phyloP scores from a whole-genome alignment of 2,888 invertebrate species.

The Trisateles emortualis region DNA sequence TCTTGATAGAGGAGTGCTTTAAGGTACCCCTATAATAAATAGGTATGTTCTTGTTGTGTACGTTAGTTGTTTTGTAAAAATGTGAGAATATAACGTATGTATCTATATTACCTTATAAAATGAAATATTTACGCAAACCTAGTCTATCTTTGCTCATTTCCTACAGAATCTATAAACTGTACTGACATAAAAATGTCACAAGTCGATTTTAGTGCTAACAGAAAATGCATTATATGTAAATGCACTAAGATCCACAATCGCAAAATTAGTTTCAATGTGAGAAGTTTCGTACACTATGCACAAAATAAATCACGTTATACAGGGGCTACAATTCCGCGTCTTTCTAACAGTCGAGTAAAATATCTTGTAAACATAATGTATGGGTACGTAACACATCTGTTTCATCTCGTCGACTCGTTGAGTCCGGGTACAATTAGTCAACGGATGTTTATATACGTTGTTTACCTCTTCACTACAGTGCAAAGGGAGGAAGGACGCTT shows the following conservation, averaged over 20 bases:
- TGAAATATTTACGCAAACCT: too few relatives aligned
- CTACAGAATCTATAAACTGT: too few relatives aligned
- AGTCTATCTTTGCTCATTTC: too few relatives aligned
- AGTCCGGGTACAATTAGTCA: slow-evolving; percentile 65
- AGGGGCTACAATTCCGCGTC: slow-evolving; percentile 13
- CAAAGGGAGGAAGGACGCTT: slow-evolving; percentile 2
- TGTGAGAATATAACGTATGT: too few relatives aligned
- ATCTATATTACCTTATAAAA: too few relatives aligned
- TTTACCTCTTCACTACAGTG: slow-evolving; percentile 44
- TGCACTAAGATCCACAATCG: background rate
- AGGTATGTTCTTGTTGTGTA: too few relatives aligned
- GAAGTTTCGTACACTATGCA: background rate
- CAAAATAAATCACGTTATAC: slow-evolving; percentile 12
- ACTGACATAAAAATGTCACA: background rate
- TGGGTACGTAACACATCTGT: slow-evolving; percentile 68
- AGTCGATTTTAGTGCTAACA: background rate
- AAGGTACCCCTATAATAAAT: too few relatives aligned
- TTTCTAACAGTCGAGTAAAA: slow-evolving; percentile 39
- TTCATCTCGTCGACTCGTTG: slow-evolving; percentile 56
- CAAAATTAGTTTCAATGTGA: background rate
- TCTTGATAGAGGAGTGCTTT: too few relatives aligned
- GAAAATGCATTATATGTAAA: background rate
- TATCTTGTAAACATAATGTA: slow-evolving; percentile 61
- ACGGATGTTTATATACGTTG: slow-evolving; percentile 71
- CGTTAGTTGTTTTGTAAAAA: too few relatives aligned